Conservation (phyloP, 2,113 vertebrate species). For the Psilopsiagon aymara region DNA sequence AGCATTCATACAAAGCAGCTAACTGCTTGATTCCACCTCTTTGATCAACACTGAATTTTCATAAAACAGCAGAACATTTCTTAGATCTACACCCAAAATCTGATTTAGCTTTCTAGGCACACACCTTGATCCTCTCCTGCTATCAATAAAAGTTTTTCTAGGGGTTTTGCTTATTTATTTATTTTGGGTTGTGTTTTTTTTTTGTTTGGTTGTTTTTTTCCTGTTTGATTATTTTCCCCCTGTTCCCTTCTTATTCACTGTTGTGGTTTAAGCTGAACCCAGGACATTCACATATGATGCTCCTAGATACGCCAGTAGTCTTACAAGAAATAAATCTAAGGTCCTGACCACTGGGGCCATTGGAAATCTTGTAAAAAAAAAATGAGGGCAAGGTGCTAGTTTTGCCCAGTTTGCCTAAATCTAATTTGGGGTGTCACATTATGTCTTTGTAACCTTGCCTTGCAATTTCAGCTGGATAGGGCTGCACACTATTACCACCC, state of each 20-base stretch:
- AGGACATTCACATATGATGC: not conserved
- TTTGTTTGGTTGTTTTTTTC: not conserved
- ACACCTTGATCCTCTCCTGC: not conserved
- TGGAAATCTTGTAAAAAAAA: constrained; percentile 11
- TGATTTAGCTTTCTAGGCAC: not conserved
- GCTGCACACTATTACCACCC: not conserved
- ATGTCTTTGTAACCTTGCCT: not conserved
- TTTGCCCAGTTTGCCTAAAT: constrained; percentile 39
- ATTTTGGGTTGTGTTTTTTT: not conserved
- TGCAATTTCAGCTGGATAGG: constrained; percentile 16
- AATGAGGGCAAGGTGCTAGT: not conserved
- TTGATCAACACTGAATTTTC: not conserved
- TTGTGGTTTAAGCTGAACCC: too few species aligned
- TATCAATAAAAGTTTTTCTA: not conserved
- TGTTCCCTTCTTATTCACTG: not conserved
- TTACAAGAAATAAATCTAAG: not conserved
- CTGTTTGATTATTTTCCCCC: not conserved
- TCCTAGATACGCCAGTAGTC: not conserved
- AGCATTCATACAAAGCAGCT: not conserved
- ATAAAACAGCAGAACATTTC: not conserved
- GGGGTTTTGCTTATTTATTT: not conserved
- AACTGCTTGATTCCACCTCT: not conserved
- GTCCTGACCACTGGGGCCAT: not conserved
- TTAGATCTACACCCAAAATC: not conserved
- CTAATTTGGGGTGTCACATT: constrained; percentile 18